Conservation (phyloP, 2,797 vertebrate genomes). For the Hozukius guyotensis region DNA sequence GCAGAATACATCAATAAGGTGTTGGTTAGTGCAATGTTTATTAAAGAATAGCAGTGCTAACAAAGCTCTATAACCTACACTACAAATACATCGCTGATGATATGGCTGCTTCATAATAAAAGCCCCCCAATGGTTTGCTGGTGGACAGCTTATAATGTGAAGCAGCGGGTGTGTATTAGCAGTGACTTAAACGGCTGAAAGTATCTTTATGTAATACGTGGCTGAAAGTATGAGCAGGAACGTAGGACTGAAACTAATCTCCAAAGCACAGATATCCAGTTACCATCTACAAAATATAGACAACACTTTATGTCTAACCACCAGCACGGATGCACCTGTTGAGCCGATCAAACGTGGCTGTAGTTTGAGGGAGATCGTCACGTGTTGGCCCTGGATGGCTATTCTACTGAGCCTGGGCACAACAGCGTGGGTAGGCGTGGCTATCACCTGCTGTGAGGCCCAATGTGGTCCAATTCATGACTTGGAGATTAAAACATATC, state of each 20-base stretch:
- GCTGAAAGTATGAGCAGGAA: background rate
- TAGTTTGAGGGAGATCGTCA: background rate
- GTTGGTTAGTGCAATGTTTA: background rate
- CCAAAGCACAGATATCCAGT: background rate
- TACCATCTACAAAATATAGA: accelerated
- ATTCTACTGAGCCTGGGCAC: background rate
- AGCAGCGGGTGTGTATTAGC: background rate
- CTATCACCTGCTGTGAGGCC: background rate
- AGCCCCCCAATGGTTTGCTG: background rate
- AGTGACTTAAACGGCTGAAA: background rate
- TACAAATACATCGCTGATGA: background rate
- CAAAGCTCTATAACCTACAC: background rate
- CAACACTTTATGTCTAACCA: background rate
- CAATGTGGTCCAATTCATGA: background rate
- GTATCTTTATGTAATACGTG: background rate
- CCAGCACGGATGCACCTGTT: background rate
- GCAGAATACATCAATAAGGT: background rate
- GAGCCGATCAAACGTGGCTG: background rate
- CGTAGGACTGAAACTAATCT: background rate
- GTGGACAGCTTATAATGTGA: background rate
- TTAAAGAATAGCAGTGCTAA: background rate
- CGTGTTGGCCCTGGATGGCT: background rate
- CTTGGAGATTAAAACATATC: background rate
- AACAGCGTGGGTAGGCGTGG: background rate
- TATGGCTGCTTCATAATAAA: background rate